These are phyloP conservation scores for Equus quagga DNA, from an alignment of 2,113 vertebrate genomes.

Conservation along the genomic window DNA sequence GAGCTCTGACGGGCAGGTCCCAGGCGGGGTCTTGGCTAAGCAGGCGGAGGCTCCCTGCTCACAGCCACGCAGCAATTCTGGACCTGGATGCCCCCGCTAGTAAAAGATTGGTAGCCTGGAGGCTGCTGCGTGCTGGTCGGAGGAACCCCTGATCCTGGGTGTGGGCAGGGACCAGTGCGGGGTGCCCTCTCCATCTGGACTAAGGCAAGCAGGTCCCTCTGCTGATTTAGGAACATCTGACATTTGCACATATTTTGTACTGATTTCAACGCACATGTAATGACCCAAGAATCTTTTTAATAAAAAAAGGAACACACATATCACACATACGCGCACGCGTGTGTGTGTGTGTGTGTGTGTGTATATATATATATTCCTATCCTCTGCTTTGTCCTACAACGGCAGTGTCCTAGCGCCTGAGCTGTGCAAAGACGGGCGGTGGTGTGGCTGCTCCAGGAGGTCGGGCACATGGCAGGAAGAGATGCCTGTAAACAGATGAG, in stretches of 20 bases:
- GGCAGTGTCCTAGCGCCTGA: not conserved
- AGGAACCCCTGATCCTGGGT: rapidly evolving
- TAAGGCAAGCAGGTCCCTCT: rapidly evolving
- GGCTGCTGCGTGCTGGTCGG: rapidly evolving
- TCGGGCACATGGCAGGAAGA: rapidly evolving
- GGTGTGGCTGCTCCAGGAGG: not conserved
- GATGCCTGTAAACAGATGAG: rapidly evolving
- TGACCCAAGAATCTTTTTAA: too few species aligned
- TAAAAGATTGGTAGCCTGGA: rapidly evolving
- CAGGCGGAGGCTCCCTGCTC: not conserved
- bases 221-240: rapidly evolving
- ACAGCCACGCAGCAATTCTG: not conserved
- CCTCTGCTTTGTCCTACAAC: not conserved
- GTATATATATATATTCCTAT: rapidly evolving
- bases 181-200: rapidly evolving
- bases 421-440: rapidly evolving
- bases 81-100: rapidly evolving
- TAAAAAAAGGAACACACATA: not conserved
- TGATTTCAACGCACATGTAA: rapidly evolving
- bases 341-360: too few species aligned
- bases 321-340: rapidly evolving
- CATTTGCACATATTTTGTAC: not conserved
- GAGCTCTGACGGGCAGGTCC: rapidly evolving
- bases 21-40: too few species aligned
- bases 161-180: rapidly evolving